Evolutionary conservation across 1,140 invertebrate species (phyloP), one percentile per base, ranked within the genome.

Genomic region (Adoxophyes honmai): DNA sequence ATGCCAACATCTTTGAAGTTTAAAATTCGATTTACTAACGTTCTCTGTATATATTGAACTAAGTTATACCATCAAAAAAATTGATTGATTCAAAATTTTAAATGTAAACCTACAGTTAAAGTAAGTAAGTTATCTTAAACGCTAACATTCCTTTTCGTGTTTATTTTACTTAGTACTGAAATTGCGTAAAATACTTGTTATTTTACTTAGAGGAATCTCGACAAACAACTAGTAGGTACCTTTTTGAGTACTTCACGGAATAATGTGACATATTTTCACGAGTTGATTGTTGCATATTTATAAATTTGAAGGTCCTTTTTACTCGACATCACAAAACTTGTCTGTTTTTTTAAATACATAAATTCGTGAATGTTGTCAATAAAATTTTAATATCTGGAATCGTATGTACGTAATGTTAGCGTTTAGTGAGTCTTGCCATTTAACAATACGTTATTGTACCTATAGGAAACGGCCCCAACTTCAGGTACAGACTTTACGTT

Each of bases 381-480:
- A 34, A 34, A 52, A 34, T 28, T 52, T 34, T 34, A 52, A 3
- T 34, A 55, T 38, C 18, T 38, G 36, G 15, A 38, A 37, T 53
- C 4, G 8, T 35, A 55, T 55, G 34, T 38, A 48, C 21, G 42
- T 48, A 79, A 88, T 88, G 85, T 88, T 88, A 88, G 85, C 85
- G 85, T 88, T 88, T 86, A 85, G 73, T 78, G 70, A 85, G 70
- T 81, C 79, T 86, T 86, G 82, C 81, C 82, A 86, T 83, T 73
- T 81, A 69, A 72, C 59, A 42, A 77, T 71, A 75, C 68, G 62
- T 77, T 76, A 73, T 68, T 78, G 73, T 79, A n/a, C n/a, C n/a
- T n/a, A 73, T 66, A 60, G 52, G 48, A 66, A 76, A 76, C 66
- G 71, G 62, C 64, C 68, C 69, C 62, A 66, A 60, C 68, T 76